These are phyloP conservation scores for Hafferia zeledoni DNA, from an alignment of 2,797 vertebrate genomes.

Conservation along the genomic window DNA sequence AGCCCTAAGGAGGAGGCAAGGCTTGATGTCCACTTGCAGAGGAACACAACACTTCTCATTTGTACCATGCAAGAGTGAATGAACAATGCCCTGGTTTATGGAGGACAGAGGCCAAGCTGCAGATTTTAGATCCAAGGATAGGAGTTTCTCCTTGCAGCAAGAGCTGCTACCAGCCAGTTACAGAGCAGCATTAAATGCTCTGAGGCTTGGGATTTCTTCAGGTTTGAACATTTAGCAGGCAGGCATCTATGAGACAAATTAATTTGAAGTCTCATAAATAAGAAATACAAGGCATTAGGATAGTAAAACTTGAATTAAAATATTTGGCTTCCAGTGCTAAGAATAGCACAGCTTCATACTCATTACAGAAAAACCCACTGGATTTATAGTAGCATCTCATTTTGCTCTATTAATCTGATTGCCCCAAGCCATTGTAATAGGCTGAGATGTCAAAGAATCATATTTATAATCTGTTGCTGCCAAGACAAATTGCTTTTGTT, in stretches of 20 bases:
- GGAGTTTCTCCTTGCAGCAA: background rate
- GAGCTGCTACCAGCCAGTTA: background rate
- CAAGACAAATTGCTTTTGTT: constrained; percentile 38
- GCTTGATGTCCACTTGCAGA: background rate
- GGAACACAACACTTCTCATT: background rate
- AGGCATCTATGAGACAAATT: background rate
- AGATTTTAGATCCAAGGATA: background rate
- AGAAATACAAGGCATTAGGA: background rate
- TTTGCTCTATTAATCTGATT: constrained; percentile 41
- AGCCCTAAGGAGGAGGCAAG: background rate
- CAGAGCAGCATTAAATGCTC: background rate
- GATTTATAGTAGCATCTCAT: constrained; percentile 30
- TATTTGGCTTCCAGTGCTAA: background rate
- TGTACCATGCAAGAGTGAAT: background rate
- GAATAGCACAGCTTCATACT: background rate
- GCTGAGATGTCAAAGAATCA: background rate
- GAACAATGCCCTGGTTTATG: background rate
- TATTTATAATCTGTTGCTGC: constrained; percentile 16
- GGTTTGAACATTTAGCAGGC: background rate
- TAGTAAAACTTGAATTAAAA: background rate
- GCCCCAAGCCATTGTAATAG: constrained; percentile 8
- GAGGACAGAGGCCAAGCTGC: background rate
- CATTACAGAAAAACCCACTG: background rate
- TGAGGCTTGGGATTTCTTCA: background rate
- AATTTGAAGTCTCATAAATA: constrained; percentile 8